Conservation (phyloP, 2,888 invertebrate genomes). For the Drosophila yooni region DNA sequence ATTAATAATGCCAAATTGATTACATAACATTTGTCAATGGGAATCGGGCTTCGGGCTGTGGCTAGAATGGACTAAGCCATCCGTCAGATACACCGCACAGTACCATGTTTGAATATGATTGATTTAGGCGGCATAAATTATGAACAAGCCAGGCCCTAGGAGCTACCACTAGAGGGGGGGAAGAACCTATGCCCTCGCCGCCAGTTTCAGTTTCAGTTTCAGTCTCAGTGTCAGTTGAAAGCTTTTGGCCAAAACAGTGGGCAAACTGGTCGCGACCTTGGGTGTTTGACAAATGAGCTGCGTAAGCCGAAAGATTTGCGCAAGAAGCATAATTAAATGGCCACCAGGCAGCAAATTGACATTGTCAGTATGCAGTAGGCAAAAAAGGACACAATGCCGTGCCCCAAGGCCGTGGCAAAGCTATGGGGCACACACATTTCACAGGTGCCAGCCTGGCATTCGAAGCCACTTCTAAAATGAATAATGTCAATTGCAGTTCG, state of each 20-base stretch:
- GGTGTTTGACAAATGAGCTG: constrained; percentile 67
- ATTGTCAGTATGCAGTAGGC: constrained; percentile 9
- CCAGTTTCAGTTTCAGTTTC: constrained; percentile 6
- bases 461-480: constrained; percentile 23
- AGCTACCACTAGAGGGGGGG: neutral
- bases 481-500: constrained; percentile 53
- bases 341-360: constrained; percentile 57
- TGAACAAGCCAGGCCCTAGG: constrained; percentile 48
- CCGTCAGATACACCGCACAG: constrained; percentile 46
- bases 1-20: constrained; percentile 80
- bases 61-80: constrained; percentile 38
- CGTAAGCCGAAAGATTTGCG: constrained; percentile 68
- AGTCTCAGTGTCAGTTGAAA: too few relatives aligned
- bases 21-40: constrained; percentile 77
- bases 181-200: neutral
- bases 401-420: neutral
- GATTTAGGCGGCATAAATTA: constrained; percentile 72
- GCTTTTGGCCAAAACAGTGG: constrained; percentile 1
- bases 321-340: constrained; percentile 69
- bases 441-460: neutral
- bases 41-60: constrained; percentile 49
- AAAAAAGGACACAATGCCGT: constrained; percentile 4
- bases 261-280: constrained; percentile 71
- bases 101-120: constrained; percentile 74
- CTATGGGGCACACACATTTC: constrained; percentile 9